Percentiles rank a stretch among this genome's conserved stretches.
These are phyloP conservation scores for Gorsachius goisagi DNA, from an alignment of 2,113 vertebrate genomes.

Conservation along the genomic window DNA sequence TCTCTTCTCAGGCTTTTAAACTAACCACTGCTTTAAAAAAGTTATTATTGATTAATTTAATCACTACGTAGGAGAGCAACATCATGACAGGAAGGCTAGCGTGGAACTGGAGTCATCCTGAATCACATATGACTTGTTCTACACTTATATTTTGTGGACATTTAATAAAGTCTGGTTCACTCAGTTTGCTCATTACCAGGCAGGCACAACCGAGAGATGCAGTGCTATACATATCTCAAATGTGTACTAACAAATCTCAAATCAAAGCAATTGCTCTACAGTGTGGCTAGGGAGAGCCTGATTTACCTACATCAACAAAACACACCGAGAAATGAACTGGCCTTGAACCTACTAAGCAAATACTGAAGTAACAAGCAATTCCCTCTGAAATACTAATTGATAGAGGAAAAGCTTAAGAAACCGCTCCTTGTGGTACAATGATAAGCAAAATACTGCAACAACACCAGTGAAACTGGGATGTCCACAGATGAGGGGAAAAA, in stretches of 20 bases:
- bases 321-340: background rate
- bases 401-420: background rate
- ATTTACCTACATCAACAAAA: background rate
- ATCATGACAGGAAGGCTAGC: background rate
- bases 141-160: background rate
- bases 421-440: background rate
- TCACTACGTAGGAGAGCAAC: background rate
- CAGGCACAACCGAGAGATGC: background rate
- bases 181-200: background rate
- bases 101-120: background rate
- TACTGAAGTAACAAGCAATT: background rate
- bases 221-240: background rate
- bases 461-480: background rate
- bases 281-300: background rate
- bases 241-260: background rate
- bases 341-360: background rate
- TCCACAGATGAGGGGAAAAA: background rate
- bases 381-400: background rate
- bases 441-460: background rate
- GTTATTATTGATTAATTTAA: constrained; percentile 23
- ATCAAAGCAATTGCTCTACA: background rate
- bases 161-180: background rate
- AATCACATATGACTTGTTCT: background rate
- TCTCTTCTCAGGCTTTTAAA: constrained; percentile 64
- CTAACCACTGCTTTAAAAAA: constrained; percentile 36